Evolutionary conservation across 2,888 invertebrate genomes (phyloP).

Genomic region (Macrosiphum euphorbiae): DNA sequence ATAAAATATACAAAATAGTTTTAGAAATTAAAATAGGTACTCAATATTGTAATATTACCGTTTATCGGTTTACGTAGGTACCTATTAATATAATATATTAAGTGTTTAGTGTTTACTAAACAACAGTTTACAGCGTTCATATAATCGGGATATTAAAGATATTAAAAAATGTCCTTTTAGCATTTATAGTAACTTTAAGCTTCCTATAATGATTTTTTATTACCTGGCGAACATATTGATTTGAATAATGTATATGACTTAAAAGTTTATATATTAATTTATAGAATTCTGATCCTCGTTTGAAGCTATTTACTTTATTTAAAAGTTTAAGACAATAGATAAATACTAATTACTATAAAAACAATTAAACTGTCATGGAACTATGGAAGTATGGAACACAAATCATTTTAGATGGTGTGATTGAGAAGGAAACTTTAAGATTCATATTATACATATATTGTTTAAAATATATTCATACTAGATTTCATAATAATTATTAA

Average conservation of each 20-base stretch:
- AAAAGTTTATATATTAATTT: not conserved
- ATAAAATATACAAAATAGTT: not conserved
- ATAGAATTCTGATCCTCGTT: not conserved
- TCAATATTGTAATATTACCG: no score
- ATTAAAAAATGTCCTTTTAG: not conserved
- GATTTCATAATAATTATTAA: not conserved
- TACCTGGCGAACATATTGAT: not conserved
- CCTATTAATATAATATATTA: no score
- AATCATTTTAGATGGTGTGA: not conserved
- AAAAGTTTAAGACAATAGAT: no score
- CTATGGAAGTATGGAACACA: not conserved
- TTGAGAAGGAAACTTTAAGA: not conserved
- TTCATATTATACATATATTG: not conserved
- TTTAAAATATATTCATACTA: not conserved
- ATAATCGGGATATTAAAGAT: not conserved
- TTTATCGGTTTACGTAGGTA: no score
- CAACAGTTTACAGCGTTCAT: not conserved
- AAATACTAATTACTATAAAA: not conserved
- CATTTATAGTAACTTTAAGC: not conserved
- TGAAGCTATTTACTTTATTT: not conserved
- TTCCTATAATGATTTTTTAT: not conserved
- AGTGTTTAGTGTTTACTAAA: no score
- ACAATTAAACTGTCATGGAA: not conserved
- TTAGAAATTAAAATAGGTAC: not conserved
- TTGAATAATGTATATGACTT: not conserved